Conservation (phyloP, 2,888 invertebrate genomes). For the Oligia strigilis region DNA sequence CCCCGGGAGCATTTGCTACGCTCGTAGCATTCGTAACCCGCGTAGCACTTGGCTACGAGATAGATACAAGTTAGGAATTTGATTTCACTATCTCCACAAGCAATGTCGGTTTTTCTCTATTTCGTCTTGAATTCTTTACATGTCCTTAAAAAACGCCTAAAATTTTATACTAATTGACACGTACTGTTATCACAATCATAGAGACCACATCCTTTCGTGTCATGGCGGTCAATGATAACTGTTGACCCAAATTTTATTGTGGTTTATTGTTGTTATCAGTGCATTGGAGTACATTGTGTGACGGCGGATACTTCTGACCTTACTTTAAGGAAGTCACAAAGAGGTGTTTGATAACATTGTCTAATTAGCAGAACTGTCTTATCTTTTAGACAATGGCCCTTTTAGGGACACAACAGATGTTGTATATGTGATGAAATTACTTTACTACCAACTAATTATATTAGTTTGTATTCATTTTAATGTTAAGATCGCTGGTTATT, state of each 20-base stretch:
- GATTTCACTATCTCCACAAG: not conserved
- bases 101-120: not conserved
- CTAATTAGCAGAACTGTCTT: constrained; percentile 39
- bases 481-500: constrained; percentile 2
- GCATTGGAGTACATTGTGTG: constrained; percentile 4
- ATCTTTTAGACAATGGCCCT: constrained; percentile 12
- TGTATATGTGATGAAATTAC: no score
- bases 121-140: no score
- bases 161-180: not conserved
- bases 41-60: constrained; percentile 38
- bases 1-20: constrained; percentile 4
- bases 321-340: constrained; percentile 25
- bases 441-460: not conserved
- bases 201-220: constrained; percentile 51
- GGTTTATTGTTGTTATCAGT: constrained; percentile 41
- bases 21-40: constrained; percentile 27
- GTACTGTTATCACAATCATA: constrained; percentile 16
- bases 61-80: not conserved
- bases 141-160: not conserved
- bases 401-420: not conserved
- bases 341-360: constrained; percentile 58
- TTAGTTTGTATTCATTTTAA: constrained; percentile 7
- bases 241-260: constrained; percentile 30
- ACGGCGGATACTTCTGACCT: constrained; percentile 9
- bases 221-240: constrained; percentile 45